Percentiles rank a stretch among this genome's conserved stretches.
Evolutionary conservation across 2,113 vertebrate genomes (phyloP).

Genomic region (Cervus canadensis): DNA sequence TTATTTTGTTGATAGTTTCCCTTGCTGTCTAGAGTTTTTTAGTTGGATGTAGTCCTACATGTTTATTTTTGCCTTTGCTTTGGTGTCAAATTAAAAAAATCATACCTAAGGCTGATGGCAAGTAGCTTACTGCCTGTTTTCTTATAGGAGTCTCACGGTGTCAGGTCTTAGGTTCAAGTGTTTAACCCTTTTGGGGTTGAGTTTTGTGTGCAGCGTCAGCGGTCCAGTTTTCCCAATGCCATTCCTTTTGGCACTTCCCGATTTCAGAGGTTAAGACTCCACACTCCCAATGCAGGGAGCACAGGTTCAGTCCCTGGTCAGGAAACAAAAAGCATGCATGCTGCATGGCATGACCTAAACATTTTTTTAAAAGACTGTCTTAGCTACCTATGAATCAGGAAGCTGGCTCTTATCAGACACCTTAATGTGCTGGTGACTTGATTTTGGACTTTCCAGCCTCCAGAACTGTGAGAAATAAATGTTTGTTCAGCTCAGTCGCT

Average conservation of each 20-base stretch:
- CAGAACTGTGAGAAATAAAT: neutral
- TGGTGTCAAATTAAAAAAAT: neutral
- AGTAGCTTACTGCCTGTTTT: neutral
- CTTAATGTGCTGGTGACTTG: neutral
- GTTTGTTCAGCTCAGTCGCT: neutral
- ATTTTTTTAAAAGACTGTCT: neutral
- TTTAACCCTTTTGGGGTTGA: neutral
- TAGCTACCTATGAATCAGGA: neutral
- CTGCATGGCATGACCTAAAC: neutral
- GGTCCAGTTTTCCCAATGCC: neutral
- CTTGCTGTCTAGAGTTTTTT: neutral
- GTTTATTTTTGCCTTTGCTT: neutral
- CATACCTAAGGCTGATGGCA: neutral
- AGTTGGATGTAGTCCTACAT: neutral
- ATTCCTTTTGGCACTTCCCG: neutral
- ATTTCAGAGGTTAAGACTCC: neutral
- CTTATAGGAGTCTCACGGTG: neutral
- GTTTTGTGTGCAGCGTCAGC: neutral
- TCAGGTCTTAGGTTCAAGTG: neutral
- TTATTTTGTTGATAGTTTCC: neutral
- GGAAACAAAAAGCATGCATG: neutral
- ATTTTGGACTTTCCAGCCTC: neutral
- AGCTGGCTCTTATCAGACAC: neutral
- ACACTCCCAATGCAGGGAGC: neutral
- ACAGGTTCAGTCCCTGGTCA: fast-evolving